Evolutionary conservation across 2,888 invertebrate genomes (phyloP), one percentile per base, ranked within the genome.

Genomic region (Coelinius sp.): DNA sequence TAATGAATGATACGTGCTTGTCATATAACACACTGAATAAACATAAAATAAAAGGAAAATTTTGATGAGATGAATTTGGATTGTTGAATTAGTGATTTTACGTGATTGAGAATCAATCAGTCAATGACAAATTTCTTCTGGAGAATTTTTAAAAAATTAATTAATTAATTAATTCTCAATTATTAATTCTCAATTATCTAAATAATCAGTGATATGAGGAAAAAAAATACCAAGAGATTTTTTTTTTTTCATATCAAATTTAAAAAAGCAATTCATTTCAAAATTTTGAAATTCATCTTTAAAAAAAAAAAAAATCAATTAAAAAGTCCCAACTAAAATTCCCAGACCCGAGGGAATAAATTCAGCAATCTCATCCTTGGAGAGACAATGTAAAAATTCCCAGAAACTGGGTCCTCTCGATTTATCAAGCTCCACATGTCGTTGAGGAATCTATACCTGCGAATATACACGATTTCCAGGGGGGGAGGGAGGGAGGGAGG

Each of bases 361-460:
- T 4, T 27, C 17, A 7, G 17, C 56, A 31, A 59, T 20, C 59
- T 35, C 20, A 17, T 59, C 17, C 25, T 25, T 14, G n/a, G 12
- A 17, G 1, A 17, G 20, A 59, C 59, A 59, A 31, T 35, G 31
- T 20, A 59, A 59, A 59, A 59, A 35, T 59, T 59, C 59, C 35
- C 20, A 35, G 59, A 59, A 59, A 31, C 20, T 59, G 59, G 59
- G 59, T 59, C 59, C 56, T 12, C 17, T 10, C 27, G 56, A 31
- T 56, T 56, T 56, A 56, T 56, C 59, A 59, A 12, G 35, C 59
- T 59, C 31, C 53, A 25, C 27, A 25, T 25, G 53, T 53, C 53
- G 24, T 53, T 53, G 24, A 27, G 53, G 53, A 53, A 53, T 53
- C 53, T 53, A 53, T 53, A 53, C 59, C 59, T 59, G 59, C 31